Evolutionary conservation across 1,140 invertebrate species (phyloP), one percentile per base, ranked within the genome.

Genomic region (Calliopsis andreniformis): DNA sequence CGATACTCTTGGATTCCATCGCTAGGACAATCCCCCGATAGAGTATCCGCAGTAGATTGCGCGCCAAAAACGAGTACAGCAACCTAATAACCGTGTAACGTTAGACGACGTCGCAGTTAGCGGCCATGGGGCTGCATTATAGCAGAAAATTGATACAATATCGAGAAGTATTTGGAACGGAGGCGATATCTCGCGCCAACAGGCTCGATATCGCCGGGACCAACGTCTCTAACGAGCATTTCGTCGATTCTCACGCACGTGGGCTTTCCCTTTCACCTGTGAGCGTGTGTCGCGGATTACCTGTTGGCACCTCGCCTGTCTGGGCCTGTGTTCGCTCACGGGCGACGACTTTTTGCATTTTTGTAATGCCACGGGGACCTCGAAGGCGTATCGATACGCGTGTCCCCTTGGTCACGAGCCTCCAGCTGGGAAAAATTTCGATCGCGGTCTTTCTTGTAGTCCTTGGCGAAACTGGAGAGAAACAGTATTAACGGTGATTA

Each of bases 261-360:
- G 43, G 51, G 78, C 70, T 81, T 81, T 81, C 64, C 70, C 79
- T 81, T 81, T 81, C 79, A 81, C 79, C 43, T 47, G 30, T 28
- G 43, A 6, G 20, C 10, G 5, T 75, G 25, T 59, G 12, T 76
- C 56, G 63, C 7, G 70, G 49, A 78, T 78, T 71, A 78, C 55
- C 67, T 66, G 61, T 72, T 66, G n/a, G n/a, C 20, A 8, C 1
- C 39, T 12, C 49, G 14, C n/a, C 59, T 53, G 47, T 32, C 8
- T 25, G 25, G 25, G 43, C 8, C 23, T 43, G 30, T 8, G 47
- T 47, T 39, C 4, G 42, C 42, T 81, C 69, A 79, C 56, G 63
- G 76, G 49, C 69, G 42, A 55, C 49, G 64, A 59, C 49, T 79
- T 68, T 81, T 67, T 75, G 63, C 58, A 81, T 79, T 80, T 80